These are phyloP conservation scores for Leiothrix lutea DNA, from an alignment of 2,113 vertebrate species.

Conservation along the genomic window DNA sequence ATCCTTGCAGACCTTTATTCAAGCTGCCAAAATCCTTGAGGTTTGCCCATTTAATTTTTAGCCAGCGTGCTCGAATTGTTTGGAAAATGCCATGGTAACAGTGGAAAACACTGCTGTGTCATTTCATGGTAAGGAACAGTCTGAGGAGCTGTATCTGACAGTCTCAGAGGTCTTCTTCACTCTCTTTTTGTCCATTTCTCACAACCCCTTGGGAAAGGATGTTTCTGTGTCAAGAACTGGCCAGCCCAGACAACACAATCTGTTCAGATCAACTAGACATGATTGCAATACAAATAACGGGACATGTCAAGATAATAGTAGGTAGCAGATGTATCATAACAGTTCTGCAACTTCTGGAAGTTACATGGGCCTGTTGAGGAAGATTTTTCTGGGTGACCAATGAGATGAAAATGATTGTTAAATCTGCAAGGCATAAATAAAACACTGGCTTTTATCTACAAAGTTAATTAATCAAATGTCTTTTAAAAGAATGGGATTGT, in stretches of 20 bases:
- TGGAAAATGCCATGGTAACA: neutral
- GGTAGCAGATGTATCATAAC: neutral
- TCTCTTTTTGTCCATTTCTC: neutral
- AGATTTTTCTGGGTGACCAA: neutral
- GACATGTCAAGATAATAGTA: neutral
- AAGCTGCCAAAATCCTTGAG: constrained; percentile 10
- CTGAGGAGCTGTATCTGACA: neutral
- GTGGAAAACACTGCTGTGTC: constrained; percentile 27
- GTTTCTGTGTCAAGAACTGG: neutral
- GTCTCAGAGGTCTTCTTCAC: neutral
- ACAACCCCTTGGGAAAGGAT: neutral
- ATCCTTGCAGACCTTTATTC: constrained; percentile 7
- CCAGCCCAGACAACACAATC: neutral
- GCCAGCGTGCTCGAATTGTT: neutral
- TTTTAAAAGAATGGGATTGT: neutral
- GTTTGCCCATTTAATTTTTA: constrained; percentile 35
- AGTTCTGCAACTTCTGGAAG: neutral
- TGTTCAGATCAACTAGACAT: neutral
- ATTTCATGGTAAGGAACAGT: neutral
- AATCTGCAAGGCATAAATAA: neutral
- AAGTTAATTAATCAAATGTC: neutral
- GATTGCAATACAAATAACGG: neutral
- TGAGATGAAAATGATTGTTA: neutral
- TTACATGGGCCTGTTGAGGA: fast-evolving
- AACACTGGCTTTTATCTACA: neutral